A percentile compares a stretch with the other conserved stretches of the same genome.
These are phyloP conservation scores for Macrosoma leucophasiata DNA, from an alignment of 2,888 invertebrate species.

Conservation along the genomic window DNA sequence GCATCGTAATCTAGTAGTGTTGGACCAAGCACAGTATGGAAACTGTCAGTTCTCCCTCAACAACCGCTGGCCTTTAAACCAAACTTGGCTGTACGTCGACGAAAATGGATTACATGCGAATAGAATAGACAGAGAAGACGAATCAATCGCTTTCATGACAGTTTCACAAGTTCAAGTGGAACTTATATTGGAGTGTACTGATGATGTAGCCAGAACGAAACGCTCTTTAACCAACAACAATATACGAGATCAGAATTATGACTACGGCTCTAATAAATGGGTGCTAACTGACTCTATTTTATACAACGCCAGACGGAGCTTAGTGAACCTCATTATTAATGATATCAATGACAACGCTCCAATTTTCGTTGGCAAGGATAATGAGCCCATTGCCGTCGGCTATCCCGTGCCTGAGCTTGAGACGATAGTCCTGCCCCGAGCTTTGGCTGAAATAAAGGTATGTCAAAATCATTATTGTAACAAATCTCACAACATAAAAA, in stretches of 20 bases:
- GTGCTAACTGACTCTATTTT: constrained; percentile 52
- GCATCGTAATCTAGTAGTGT: constrained; percentile 43
- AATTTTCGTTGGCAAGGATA: constrained; percentile 51
- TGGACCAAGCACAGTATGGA: constrained; percentile 34
- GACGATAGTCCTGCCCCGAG: constrained; percentile 53
- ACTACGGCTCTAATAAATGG: constrained; percentile 58
- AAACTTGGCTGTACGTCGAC: constrained; percentile 59
- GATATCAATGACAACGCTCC: constrained; percentile 74
- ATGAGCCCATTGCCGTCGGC: constrained; percentile 56
- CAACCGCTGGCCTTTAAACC: constrained; percentile 55
- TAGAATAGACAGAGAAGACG: constrained; percentile 61
- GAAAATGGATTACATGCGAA: constrained; percentile 48
- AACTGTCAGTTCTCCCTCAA: constrained; percentile 49
- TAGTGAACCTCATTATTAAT: constrained; percentile 66
- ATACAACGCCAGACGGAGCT: constrained; percentile 49
- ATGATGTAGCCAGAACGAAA: constrained; percentile 36
- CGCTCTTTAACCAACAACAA: constrained; percentile 35
- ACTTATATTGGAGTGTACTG: constrained; percentile 47
- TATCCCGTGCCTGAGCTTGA: constrained; percentile 60
- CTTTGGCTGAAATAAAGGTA: constrained; percentile 63
- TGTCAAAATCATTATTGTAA: too few species aligned
- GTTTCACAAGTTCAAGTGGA: constrained; percentile 67
- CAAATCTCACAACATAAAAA: too few species aligned
- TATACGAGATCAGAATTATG: constrained; percentile 39
- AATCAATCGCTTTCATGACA: constrained; percentile 61